Evolutionary conservation across 1,140 invertebrate genomes (phyloP).

Genomic region (Pachyrhynchus sulphureomaculatus): DNA sequence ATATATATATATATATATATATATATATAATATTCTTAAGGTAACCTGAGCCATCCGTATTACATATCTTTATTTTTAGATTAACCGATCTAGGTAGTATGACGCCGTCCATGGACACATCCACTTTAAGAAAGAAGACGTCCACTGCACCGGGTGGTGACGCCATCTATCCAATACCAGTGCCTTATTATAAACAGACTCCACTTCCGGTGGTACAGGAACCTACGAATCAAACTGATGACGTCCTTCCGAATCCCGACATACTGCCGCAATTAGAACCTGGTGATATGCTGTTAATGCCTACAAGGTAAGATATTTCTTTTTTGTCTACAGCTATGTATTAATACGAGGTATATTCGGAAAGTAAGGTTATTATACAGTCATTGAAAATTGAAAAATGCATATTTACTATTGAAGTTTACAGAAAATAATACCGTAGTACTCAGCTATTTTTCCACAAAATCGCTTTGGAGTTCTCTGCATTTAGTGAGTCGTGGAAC

Average conservation of each 20-base stretch:
- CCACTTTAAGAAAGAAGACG: slow-evolving; percentile 57
- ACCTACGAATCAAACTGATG: slow-evolving; percentile 27
- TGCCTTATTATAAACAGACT: slow-evolving; percentile 42
- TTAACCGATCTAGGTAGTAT: slow-evolving; percentile 74
- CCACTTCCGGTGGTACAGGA: slow-evolving; percentile 25
- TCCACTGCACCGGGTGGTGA: slow-evolving; percentile 56
- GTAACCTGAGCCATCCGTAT: too few species aligned
- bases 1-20: too few species aligned
- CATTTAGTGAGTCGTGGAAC: too few species aligned
- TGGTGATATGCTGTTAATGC: slow-evolving; percentile 59
- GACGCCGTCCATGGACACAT: slow-evolving; percentile 48
- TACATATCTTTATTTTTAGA: slow-evolving; percentile 52
- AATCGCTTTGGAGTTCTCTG: too few species aligned
- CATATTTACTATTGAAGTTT: too few species aligned
- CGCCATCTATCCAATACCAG: slow-evolving; percentile 52
- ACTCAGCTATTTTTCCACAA: too few species aligned
- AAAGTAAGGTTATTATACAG: too few species aligned
- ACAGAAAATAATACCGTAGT: too few species aligned
- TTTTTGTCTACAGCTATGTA: too few species aligned
- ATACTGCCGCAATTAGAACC: slow-evolving; percentile 55
- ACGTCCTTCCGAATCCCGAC: slow-evolving; percentile 43
- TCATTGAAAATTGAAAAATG: too few species aligned
- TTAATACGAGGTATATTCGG: too few species aligned
- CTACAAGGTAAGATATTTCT: slow-evolving; percentile 38
- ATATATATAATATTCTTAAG: too few species aligned